Conservation (phyloP, 2,888 invertebrate genomes). For the Xestia rhomboidea region DNA sequence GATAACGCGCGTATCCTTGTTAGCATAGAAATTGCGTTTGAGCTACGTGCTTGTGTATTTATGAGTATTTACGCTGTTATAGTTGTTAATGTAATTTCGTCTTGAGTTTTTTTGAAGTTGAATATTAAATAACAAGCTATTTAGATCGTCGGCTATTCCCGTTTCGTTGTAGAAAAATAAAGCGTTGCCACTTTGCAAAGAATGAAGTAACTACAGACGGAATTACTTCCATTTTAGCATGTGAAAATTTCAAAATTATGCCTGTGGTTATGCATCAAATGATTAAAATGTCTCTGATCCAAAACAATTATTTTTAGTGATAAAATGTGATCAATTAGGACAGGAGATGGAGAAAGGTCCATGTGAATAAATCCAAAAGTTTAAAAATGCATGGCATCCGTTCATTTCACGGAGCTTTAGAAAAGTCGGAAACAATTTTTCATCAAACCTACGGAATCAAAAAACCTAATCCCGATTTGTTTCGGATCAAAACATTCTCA, state of each 20-base stretch:
- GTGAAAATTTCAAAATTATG: background rate
- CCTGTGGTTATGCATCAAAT: background rate
- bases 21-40: slow-evolving; percentile 78
- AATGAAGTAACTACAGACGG: no score
- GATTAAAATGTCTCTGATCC: background rate
- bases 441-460: slow-evolving; percentile 26
- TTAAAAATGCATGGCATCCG: slow-evolving; percentile 39
- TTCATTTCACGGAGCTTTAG: slow-evolving; percentile 32
- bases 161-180: background rate
- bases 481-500: slow-evolving; percentile 56
- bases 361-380: background rate
- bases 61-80: slow-evolving; percentile 59
- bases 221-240: no score
- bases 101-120: slow-evolving; percentile 31
- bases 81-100: slow-evolving; percentile 59
- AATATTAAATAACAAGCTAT: background rate
- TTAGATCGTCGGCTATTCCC: background rate
- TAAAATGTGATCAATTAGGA: background rate
- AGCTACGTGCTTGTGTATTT: slow-evolving; percentile 64
- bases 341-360: background rate
- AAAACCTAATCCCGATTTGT: slow-evolving; percentile 62
- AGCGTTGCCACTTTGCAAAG: no score
- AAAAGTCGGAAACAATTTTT: slow-evolving; percentile 55
- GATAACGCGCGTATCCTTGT: slow-evolving; percentile 77
- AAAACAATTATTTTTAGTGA: background rate